phyloP scores from a whole-genome alignment of 2,888 invertebrate genomes.

The Anarsia innoxiella region DNA sequence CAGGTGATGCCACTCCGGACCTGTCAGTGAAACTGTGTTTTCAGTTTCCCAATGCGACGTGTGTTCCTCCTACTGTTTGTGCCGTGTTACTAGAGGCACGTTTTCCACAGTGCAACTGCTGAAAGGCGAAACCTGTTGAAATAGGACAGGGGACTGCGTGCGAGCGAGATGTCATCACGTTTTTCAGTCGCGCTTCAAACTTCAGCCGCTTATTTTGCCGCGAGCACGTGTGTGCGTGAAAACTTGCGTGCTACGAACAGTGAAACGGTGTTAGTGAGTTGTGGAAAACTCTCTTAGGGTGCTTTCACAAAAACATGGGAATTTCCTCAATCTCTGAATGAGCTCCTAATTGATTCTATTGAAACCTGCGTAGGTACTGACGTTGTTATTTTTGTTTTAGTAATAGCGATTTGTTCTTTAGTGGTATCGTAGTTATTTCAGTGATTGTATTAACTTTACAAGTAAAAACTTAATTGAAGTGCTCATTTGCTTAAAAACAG shows the following conservation, averaged over 20 bases:
- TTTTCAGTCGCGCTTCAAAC: constrained; percentile 34
- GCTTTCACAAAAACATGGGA: constrained; percentile 53
- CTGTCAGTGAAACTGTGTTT: constrained; percentile 70
- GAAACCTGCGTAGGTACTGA: no score
- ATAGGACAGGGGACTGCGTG: constrained; percentile 59
- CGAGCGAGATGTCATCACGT: constrained; percentile 39
- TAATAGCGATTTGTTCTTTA: no score
- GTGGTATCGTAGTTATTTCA: no score
- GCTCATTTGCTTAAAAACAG: no score
- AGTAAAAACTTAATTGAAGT: no score
- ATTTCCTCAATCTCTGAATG: constrained; percentile 50
- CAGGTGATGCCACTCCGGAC: constrained; percentile 60
- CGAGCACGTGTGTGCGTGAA: constrained; percentile 61
- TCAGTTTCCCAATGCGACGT: constrained; percentile 61
- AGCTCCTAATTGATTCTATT: constrained; percentile 39
- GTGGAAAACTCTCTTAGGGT: constrained; percentile 71
- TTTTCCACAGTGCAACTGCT: constrained; percentile 63
- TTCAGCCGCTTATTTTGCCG: constrained; percentile 67
- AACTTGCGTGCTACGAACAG: constrained; percentile 60
- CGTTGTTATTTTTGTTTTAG: constrained; percentile 8
- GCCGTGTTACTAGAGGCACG: constrained; percentile 70
- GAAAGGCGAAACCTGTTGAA: constrained; percentile 75
- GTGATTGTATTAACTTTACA: no score
- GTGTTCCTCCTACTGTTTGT: constrained; percentile 66
- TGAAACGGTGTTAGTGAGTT: constrained; percentile 66